Base-by-base conservation (phyloP, 2,888 invertebrate genomes). In the Polymixis lichenea region DNA sequence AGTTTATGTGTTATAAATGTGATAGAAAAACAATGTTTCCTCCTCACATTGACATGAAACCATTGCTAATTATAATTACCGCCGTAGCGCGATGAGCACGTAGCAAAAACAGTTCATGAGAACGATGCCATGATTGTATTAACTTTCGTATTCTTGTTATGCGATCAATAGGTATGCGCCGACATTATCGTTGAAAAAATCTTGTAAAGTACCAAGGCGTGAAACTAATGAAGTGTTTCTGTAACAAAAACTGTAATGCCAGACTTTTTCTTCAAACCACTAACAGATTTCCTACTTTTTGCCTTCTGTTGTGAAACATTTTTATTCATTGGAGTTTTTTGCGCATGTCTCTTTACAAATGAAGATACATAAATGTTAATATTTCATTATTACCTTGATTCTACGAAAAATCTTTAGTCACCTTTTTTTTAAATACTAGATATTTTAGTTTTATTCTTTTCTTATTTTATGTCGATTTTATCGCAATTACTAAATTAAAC, bases 151-250 rank as follows among this genome's bases (percentile, higher is more conserved):
- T 88, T 88, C 80, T 81, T 87, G 76, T 86, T 84, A 69, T 77
- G 78, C 81, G 86, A 89, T 91, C 90, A 90, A 90, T 88, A 89
- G 88, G 80, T 75, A 88, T 86, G 64, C 91, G 81, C 91, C 91
- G 92, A 89, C 90, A 87, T 90, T 89, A 90, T 88, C 88, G 81
- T 85, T 86, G 84, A 89, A 91, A 93, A 92, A 88, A 87, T 82
- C 84, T 64, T 83, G 84, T 82, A 85, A 83, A 87, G 80, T 88
- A 87, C 80, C 22, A 80, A 82, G 82, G 90, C 90, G 92, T 89
- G 88, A 91, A 91, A 82, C 88, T 91, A 92, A 91, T 92, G 89
- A 91, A 90, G 88, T 89, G 91, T 89, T 90, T 91, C 91, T 85
- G 83, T 83, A 84, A 85, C 83, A 89, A 89, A 90, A 89, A 89